A percentile compares a stretch with the other conserved stretches of the same genome.
These are phyloP conservation scores for Tragelaphus imberbis DNA, from an alignment of 2,113 vertebrate species.

Conservation along the genomic window DNA sequence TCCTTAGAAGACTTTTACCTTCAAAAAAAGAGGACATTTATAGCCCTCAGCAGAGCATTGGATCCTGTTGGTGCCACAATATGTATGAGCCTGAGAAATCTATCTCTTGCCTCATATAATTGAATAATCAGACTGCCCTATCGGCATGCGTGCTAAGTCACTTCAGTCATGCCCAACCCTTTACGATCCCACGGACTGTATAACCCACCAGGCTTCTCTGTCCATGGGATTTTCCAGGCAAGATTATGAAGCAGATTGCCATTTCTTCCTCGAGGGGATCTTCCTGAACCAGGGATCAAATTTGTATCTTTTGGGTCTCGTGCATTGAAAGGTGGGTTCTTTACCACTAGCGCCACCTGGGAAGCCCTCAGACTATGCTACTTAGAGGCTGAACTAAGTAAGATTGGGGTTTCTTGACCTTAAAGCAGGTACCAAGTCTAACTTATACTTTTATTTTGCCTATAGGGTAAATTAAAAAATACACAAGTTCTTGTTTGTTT, in stretches of 20 bases:
- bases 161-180: neutral
- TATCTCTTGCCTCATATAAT: neutral
- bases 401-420: neutral
- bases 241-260: neutral
- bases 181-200: neutral
- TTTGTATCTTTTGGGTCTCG: neutral
- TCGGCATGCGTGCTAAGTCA: neutral
- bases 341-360: neutral
- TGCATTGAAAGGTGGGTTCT: neutral
- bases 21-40: neutral
- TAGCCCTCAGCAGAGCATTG: neutral
- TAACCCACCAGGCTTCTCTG: neutral
- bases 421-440: neutral
- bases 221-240: neutral
- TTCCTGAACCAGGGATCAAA: neutral
- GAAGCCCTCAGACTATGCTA: neutral
- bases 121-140: neutral
- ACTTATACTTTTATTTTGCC: neutral
- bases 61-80: neutral
- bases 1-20: constrained; percentile 17
- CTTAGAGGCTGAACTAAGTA: neutral
- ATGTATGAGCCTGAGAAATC: neutral
- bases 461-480: neutral
- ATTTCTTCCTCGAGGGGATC: neutral
- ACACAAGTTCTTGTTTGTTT: neutral